These are phyloP conservation scores for Caenorhabditis sp. DNA, from an alignment of 2,888 invertebrate genomes.

Conservation along the genomic window DNA sequence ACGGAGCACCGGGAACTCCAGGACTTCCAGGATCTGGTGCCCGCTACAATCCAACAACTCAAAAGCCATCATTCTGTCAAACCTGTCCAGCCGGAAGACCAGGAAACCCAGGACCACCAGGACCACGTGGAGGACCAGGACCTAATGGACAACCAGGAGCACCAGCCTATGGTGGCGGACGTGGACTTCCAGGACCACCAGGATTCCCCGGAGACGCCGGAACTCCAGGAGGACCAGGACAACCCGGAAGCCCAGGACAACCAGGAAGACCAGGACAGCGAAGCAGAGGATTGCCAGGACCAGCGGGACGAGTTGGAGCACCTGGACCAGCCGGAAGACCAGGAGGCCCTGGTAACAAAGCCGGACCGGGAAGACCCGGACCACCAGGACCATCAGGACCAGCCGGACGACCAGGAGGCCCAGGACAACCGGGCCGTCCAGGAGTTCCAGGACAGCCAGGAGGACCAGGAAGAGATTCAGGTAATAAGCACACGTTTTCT, in stretches of 20 bases:
- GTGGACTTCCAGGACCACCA: constrained; percentile 34
- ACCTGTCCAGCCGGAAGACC: constrained; percentile 32
- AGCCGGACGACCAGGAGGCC: constrained; percentile 26
- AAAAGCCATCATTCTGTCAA: constrained; percentile 26
- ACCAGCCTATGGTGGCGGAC: constrained; percentile 35
- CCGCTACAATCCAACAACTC: constrained; percentile 44
- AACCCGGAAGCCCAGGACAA: constrained; percentile 22
- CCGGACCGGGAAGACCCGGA: constrained; percentile 23
- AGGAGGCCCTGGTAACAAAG: constrained; percentile 33
- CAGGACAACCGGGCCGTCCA: constrained; percentile 18
- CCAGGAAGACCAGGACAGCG: constrained; percentile 24
- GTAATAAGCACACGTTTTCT: too few species aligned
- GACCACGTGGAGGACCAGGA: constrained; percentile 28
- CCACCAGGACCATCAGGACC: constrained; percentile 21
- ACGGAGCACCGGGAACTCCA: constrained; percentile 36
- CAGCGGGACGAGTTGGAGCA: constrained; percentile 42
- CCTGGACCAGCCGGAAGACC: constrained; percentile 52
- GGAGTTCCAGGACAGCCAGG: constrained; percentile 38
- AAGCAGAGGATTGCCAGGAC: constrained; percentile 37
- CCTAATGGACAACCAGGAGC: constrained; percentile 38
- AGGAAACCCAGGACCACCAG: constrained; percentile 38
- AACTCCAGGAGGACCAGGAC: constrained; percentile 40
- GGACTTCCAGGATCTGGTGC: constrained; percentile 49
- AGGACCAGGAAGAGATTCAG: constrained; percentile 14
- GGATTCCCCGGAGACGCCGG: constrained; percentile 35